Percentiles rank a stretch among this genome's conserved stretches.
These are phyloP conservation scores for Lamproptera curius DNA, from an alignment of 2,888 invertebrate genomes.

Conservation along the genomic window DNA sequence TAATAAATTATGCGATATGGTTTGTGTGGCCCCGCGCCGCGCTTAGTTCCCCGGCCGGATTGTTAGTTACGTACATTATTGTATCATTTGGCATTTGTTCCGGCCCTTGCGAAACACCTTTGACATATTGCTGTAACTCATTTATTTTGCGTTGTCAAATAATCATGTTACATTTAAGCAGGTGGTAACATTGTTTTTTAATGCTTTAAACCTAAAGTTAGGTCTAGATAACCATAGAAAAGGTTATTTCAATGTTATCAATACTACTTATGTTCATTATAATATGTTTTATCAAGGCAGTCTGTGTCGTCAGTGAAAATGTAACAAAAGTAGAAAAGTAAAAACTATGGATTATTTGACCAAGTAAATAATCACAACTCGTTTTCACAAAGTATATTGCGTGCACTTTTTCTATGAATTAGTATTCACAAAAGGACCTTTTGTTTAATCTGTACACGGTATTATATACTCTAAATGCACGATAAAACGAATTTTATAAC, in stretches of 20 bases:
- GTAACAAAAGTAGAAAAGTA: no score
- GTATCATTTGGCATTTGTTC: conserved; percentile 53
- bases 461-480: neutral
- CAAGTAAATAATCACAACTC: no score
- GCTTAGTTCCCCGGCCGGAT: conserved; percentile 32
- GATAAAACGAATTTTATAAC: neutral
- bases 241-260: no score
- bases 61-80: conserved; percentile 35
- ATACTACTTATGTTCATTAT: no score
- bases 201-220: no score
- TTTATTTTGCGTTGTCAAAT: conserved; percentile 31
- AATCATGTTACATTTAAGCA: neutral
- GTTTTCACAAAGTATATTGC: no score
- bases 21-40: conserved; percentile 27
- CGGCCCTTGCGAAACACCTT: conserved; percentile 43
- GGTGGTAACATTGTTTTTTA: neutral
- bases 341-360: no score
- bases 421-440: neutral
- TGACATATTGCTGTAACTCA: conserved; percentile 45
- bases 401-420: no score
- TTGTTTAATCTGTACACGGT: conserved; percentile 8
- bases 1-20: conserved; percentile 43
- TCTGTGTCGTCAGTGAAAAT: no score
- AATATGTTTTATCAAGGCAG: neutral
- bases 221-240: no score